Percentiles rank a stretch among this genome's conserved stretches.
phyloP scores from a whole-genome alignment of 1,140 invertebrate genomes.

The Sinella curviseta region DNA sequence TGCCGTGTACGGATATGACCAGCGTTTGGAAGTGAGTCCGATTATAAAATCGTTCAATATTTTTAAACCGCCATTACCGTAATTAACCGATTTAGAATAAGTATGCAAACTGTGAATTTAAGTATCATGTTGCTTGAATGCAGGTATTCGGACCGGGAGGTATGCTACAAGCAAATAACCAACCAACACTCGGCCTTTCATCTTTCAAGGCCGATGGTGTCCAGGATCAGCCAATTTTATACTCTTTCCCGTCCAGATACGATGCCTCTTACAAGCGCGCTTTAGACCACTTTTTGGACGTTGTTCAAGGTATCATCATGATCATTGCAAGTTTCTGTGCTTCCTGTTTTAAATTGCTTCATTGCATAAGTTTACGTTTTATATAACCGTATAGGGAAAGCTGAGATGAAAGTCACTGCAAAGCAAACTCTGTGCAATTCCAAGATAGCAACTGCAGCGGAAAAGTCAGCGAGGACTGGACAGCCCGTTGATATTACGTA shows the following conservation, averaged over 20 bases:
- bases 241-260: conserved; percentile 66
- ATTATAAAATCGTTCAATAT: background rate
- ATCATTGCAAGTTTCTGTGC: conserved; percentile 18
- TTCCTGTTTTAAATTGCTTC: background rate
- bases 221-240: conserved; percentile 61
- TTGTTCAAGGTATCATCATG: conserved; percentile 63
- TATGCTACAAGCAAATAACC: conserved; percentile 62
- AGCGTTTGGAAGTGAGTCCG: conserved; percentile 64
- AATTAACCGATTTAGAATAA: background rate
- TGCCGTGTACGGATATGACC: conserved; percentile 69
- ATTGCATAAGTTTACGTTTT: background rate
- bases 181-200: conserved; percentile 59
- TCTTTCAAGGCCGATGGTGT: conserved; percentile 48
- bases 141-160: conserved; percentile 63
- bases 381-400: conserved; percentile 56
- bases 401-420: conserved; percentile 54
- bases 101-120: background rate
- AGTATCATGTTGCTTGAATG: background rate
- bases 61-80: no score
- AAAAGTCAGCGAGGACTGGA: conserved; percentile 60
- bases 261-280: conserved; percentile 62
- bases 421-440: conserved; percentile 61
- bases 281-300: conserved; percentile 67
- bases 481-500: conserved; percentile 56
- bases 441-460: conserved; percentile 62